Percentiles rank a stretch among this genome's conserved stretches.
Conservation (phyloP, 2,113 vertebrate genomes). For the Leptobrachium ailaonicum region DNA sequence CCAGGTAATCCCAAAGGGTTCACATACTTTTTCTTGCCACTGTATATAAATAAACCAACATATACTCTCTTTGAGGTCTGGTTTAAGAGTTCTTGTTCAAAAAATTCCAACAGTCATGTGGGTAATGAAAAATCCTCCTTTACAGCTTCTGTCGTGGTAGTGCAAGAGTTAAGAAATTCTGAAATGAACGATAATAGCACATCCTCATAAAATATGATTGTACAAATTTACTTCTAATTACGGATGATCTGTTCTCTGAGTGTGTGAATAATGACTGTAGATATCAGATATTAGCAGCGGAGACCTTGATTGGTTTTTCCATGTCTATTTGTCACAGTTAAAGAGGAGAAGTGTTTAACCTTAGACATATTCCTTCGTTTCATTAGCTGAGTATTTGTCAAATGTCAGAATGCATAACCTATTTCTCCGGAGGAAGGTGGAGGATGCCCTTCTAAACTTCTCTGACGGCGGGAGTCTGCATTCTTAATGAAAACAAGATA, state of each 20-base stretch:
- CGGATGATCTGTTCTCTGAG: conserved; percentile 1
- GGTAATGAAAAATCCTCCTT: too few species aligned
- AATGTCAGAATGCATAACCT: conserved; percentile 37
- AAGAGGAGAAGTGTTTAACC: conserved; percentile 19
- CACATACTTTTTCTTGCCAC: too few species aligned
- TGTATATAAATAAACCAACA: too few species aligned
- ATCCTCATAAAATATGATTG: conserved; percentile 14
- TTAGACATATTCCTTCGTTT: conserved; percentile 14
- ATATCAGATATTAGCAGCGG: conserved; percentile 4
- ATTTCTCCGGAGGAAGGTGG: not conserved
- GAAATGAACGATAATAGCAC: not conserved
- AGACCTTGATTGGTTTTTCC: not conserved
- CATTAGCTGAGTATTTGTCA: conserved; percentile 18
- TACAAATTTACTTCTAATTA: conserved; percentile 24
- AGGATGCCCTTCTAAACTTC: conserved; percentile 14
- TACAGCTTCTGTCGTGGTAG: not conserved
- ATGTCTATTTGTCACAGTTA: conserved; percentile 21
- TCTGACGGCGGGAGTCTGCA: conserved; percentile 1
- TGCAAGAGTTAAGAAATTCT: not conserved
- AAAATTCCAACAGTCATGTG: too few species aligned
- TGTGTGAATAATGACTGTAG: conserved; percentile 22
- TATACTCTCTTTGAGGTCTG: too few species aligned
- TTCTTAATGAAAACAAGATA: conserved; percentile 36
- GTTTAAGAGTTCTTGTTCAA: too few species aligned
- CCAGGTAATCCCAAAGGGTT: too few species aligned